A percentile compares a stretch with the other conserved stretches of the same genome.
phyloP scores from a whole-genome alignment of 2,888 invertebrate genomes.

The Embidobia sp. region DNA sequence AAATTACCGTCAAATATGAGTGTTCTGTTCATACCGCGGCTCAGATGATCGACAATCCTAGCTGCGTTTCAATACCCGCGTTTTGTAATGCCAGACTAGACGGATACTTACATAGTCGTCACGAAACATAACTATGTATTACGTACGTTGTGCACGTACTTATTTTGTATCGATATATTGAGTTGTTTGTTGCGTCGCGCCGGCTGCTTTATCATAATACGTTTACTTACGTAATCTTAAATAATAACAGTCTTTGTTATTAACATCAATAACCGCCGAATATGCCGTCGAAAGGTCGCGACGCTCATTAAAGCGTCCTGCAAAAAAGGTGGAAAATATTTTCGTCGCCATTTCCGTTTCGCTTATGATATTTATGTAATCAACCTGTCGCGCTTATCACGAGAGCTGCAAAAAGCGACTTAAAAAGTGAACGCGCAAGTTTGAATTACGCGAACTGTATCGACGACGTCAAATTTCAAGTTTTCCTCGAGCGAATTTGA shows the following conservation, averaged over 20 bases:
- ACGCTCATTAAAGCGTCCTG: slow-evolving; percentile 5
- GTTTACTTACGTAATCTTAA: slow-evolving; percentile 28
- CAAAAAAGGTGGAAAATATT: too few relatives aligned
- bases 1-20: slow-evolving; percentile 40
- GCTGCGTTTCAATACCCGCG: slow-evolving; percentile 23
- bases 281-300: slow-evolving; percentile 2
- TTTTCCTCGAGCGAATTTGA: too few relatives aligned
- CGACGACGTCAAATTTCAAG: too few relatives aligned
- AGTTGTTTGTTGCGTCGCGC: slow-evolving; percentile 48
- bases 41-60: slow-evolving; percentile 51
- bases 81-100: slow-evolving; percentile 23
- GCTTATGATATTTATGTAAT: too few relatives aligned
- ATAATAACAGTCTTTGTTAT: slow-evolving; percentile 47
- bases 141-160: slow-evolving; percentile 31
- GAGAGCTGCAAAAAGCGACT: too few relatives aligned
- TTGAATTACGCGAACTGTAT: too few relatives aligned
- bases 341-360: too few relatives aligned
- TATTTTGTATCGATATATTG: slow-evolving; percentile 57
- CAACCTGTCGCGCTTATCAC: too few relatives aligned
- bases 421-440: too few relatives aligned
- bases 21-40: slow-evolving; percentile 26
- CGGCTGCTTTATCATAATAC: slow-evolving; percentile 45
- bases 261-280: slow-evolving; percentile 30
- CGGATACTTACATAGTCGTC: slow-evolving; percentile 50
- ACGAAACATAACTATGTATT: slow-evolving; percentile 44